A percentile compares a stretch with the other conserved stretches of the same genome.
Evolutionary conservation across 1,140 invertebrate genomes (phyloP).

Genomic region (Temnothorax longispinosus): DNA sequence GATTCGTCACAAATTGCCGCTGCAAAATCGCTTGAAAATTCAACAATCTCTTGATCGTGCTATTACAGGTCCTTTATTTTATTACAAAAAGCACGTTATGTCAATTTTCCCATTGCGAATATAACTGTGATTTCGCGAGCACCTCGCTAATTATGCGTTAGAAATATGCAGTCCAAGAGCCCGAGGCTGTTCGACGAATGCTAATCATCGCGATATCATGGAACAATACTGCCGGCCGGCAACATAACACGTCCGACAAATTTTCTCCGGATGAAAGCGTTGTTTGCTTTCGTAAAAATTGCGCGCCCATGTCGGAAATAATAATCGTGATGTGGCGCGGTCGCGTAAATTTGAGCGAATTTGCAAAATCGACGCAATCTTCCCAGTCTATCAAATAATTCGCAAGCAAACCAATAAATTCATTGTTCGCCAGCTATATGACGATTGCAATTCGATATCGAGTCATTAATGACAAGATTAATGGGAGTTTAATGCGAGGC

Average conservation of each 20-base stretch:
- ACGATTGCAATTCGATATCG: not conserved
- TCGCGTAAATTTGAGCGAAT: not conserved
- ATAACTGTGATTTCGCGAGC: not conserved
- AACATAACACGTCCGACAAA: not conserved
- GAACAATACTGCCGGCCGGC: not conserved
- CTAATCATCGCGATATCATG: constrained; percentile 3
- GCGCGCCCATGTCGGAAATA: not conserved
- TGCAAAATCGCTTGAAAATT: constrained; percentile 5
- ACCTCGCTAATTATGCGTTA: not conserved
- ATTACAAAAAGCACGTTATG: not conserved
- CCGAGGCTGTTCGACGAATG: not conserved
- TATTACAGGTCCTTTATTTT: constrained; percentile 9
- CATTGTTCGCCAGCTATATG: not conserved
- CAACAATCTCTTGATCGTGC: not conserved
- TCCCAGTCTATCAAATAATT: not conserved
- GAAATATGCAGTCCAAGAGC: not conserved
- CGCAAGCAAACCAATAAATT: not conserved
- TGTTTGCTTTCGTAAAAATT: constrained; percentile 7
- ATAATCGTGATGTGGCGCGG: not conserved
- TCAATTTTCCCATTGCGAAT: not conserved
- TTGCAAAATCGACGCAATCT: not conserved
- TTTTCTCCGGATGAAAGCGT: constrained; percentile 2
- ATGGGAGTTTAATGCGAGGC: not conserved
- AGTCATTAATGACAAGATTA: not conserved
- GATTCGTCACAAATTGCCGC: not conserved